Conservation (phyloP, 2,797 vertebrate genomes). For the Mallotus villosus region DNA sequence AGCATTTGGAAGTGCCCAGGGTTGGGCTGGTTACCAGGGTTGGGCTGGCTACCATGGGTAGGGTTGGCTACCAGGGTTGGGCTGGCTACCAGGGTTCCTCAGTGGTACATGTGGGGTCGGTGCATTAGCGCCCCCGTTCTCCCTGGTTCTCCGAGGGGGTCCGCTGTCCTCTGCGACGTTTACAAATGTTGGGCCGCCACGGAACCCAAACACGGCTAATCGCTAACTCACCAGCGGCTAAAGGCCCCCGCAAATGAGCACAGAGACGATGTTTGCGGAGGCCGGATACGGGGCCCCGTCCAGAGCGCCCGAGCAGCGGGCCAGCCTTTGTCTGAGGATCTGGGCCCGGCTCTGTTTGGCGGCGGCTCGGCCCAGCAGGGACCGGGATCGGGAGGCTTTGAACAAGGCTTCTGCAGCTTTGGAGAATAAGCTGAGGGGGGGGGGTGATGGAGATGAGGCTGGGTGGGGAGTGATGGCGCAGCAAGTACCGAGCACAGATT, state of each 20-base stretch:
- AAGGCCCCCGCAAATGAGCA: constrained; percentile 64
- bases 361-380: constrained; percentile 59
- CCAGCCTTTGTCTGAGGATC: constrained; percentile 67
- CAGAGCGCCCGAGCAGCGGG: constrained; percentile 56
- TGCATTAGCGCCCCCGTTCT: constrained; percentile 54
- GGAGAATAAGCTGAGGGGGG: constrained; percentile 66
- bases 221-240: constrained; percentile 64
- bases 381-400: constrained; percentile 68
- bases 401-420: constrained; percentile 65
- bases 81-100: constrained; percentile 38
- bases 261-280: constrained; percentile 63
- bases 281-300: constrained; percentile 36
- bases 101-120: constrained; percentile 66
- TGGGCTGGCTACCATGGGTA: constrained; percentile 11
- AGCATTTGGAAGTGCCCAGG: constrained; percentile 25
- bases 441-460: constrained; percentile 48
- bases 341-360: constrained; percentile 45
- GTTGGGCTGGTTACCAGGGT: constrained; percentile 34
- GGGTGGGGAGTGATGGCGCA: constrained; percentile 12
- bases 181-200: constrained; percentile 73
- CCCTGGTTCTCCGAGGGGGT: constrained; percentile 61
- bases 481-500: constrained; percentile 3
- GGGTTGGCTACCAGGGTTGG: constrained; percentile 17
- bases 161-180: constrained; percentile 63
- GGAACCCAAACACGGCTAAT: constrained; percentile 68